phyloP scores from a whole-genome alignment of 2,888 invertebrate species.

The Agrypnus murinus region DNA sequence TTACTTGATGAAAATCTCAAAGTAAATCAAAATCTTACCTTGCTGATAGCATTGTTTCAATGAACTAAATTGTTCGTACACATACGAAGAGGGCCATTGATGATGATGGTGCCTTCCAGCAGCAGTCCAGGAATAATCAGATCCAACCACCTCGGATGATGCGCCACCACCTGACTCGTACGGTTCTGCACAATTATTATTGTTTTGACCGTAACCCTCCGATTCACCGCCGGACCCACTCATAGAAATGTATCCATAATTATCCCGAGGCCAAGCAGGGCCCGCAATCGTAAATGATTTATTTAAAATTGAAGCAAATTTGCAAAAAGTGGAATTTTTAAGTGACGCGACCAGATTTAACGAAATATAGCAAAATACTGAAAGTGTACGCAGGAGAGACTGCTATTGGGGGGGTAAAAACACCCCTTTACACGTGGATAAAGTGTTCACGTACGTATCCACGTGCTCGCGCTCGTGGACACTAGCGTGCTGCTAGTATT shows the following conservation, averaged over 20 bases:
- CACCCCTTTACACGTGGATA: conserved; percentile 71
- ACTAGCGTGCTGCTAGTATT: conserved; percentile 65
- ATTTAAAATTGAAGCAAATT: no score
- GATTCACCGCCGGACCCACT: conserved; percentile 51
- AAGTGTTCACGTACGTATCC: conserved; percentile 65
- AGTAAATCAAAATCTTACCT: conserved; percentile 1
- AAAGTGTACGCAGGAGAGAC: background rate
- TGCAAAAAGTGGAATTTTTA: no score
- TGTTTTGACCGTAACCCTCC: background rate
- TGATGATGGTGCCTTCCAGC: conserved; percentile 5
- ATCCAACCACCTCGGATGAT: background rate
- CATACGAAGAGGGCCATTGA: conserved; percentile 14
- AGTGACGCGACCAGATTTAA: background rate
- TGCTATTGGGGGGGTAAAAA: conserved; percentile 67
- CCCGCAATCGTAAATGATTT: conserved; percentile 66
- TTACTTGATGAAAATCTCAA: background rate
- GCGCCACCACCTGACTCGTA: background rate
- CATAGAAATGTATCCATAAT: conserved; percentile 76
- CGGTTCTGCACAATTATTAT: no score
- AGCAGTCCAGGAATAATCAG: conserved; percentile 18
- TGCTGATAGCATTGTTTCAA: background rate
- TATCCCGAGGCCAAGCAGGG: conserved; percentile 72
- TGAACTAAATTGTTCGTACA: conserved; percentile 1
- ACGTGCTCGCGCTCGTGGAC: conserved; percentile 70
- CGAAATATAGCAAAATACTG: conserved; percentile 11